These are phyloP conservation scores for Oreochromis tanganicae DNA, from an alignment of 2,113 vertebrate genomes.

Conservation along the genomic window DNA sequence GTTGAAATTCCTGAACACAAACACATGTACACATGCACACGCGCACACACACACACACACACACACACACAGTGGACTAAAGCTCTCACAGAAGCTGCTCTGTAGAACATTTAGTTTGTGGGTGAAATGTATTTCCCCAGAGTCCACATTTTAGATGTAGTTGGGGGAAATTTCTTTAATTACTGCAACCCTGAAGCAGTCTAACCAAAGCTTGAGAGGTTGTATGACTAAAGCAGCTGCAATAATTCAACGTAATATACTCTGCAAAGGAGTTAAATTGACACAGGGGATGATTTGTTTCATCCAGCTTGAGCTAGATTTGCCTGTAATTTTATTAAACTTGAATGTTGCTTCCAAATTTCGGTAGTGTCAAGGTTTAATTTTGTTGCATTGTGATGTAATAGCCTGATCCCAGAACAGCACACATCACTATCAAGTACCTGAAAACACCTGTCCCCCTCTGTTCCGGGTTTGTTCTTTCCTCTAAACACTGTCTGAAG, in stretches of 20 bases:
- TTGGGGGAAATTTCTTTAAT: slow-evolving; percentile 16
- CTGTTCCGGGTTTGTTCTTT: not conserved
- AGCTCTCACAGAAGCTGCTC: not conserved
- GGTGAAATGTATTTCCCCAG: not conserved
- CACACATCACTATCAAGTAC: fast-evolving
- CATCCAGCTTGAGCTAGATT: not conserved
- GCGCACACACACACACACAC: not conserved
- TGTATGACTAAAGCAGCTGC: not conserved
- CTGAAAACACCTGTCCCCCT: not conserved
- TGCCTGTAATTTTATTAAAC: not conserved
- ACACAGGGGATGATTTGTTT: not conserved
- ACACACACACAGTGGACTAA: not conserved
- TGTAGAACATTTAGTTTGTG: not conserved
- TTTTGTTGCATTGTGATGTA: not conserved
- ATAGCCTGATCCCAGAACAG: not conserved
- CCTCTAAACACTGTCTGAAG: not conserved
- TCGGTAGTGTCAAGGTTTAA: not conserved
- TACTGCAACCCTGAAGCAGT: not conserved
- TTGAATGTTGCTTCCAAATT: not conserved
- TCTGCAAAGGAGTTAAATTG: not conserved
- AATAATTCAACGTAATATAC: not conserved
- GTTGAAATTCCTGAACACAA: not conserved
- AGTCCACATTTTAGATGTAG: not conserved
- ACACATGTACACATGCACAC: not conserved
- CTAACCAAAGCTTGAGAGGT: not conserved